Base-by-base conservation (phyloP, 2,888 invertebrate genomes). In the Heliconius aoede region DNA sequence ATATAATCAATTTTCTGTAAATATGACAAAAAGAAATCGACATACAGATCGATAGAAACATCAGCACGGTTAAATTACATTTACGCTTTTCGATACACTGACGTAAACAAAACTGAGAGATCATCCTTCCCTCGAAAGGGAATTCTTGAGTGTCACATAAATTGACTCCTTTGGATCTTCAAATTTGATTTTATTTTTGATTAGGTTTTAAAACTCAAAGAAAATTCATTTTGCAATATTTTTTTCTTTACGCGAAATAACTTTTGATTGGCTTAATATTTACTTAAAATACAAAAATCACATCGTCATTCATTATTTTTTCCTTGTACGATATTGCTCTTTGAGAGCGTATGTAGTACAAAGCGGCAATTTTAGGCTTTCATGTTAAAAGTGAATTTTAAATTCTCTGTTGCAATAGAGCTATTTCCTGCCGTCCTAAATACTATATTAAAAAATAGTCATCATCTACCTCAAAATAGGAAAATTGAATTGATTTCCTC, bases 251-350 rank as follows among this genome's bases (percentile, higher is more conserved):
- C 18, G 65, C 65, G 36, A 55, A 55, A 51, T 51, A 71, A 71
- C 51, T 71, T 75, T 62, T 62, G 51, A 75, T 75, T 71, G n/a
- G 36, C 51, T 28, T 62, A 24, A 75, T 55, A n/a, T 71, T 75
- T 75, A 71, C 62, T 71, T 32, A 71, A 69, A 55, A 32, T 51
- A 51, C 62, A 36, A 32, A 30, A 32, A 26, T 64, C 8, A 36
- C 36, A 55, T 75, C 40, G 61, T 30, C 24, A 0, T 74, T 60
- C 28, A 21, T 68, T 30, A 74, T 60, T 60, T 1, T 60, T 46
- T 68, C 55, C 15, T n/a, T 7, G 26, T 58, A 58, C 28, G 11
- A 24, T 28, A 67, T 40, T 11, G 26, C 26, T n/a, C 28, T 30
- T 68, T 74, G 55, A 21, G n/a, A n/a, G 8, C n/a, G n/a, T n/a